Conservation (phyloP, 2,113 vertebrate genomes). For the Silurus meridionalis region DNA sequence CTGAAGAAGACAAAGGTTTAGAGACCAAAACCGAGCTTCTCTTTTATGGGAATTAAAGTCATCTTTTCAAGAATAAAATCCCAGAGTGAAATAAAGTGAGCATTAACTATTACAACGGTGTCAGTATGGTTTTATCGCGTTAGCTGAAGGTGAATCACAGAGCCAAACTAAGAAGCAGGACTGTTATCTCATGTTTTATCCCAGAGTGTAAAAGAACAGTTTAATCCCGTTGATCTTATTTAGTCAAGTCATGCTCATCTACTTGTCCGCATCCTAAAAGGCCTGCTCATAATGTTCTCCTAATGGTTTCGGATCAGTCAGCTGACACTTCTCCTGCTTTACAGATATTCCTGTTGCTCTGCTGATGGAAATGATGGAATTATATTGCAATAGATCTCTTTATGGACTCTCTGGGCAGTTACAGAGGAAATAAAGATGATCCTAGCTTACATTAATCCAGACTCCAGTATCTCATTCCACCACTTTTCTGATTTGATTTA, state of each 20-base stretch:
- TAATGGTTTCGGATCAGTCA: constrained; percentile 21
- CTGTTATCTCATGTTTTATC: background rate
- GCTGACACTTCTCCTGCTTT: constrained; percentile 10
- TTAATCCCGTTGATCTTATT: background rate
- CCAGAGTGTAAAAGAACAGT: background rate
- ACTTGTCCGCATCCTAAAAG: background rate
- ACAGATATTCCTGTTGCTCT: constrained; percentile 25
- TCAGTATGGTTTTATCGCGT: background rate
- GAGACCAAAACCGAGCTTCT: background rate
- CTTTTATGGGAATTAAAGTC: background rate
- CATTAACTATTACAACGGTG: background rate
- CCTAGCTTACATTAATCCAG: constrained; percentile 49
- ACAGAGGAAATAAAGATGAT: constrained; percentile 50
- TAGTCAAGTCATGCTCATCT: background rate
- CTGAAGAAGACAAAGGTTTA: background rate
- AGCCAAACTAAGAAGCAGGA: too few species aligned
- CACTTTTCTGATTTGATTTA: constrained; percentile 46
- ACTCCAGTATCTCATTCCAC: constrained; percentile 46
- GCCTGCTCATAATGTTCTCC: constrained; percentile 4
- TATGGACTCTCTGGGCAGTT: constrained; percentile 42
- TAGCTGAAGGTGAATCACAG: background rate
- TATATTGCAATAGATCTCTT: constrained; percentile 44
- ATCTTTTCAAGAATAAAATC: background rate
- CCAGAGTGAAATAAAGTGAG: background rate
- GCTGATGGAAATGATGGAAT: constrained; percentile 34